Percentiles rank a stretch among this genome's conserved stretches.
Conservation (phyloP, 2,113 vertebrate genomes). For the Pelobates fuscus region DNA sequence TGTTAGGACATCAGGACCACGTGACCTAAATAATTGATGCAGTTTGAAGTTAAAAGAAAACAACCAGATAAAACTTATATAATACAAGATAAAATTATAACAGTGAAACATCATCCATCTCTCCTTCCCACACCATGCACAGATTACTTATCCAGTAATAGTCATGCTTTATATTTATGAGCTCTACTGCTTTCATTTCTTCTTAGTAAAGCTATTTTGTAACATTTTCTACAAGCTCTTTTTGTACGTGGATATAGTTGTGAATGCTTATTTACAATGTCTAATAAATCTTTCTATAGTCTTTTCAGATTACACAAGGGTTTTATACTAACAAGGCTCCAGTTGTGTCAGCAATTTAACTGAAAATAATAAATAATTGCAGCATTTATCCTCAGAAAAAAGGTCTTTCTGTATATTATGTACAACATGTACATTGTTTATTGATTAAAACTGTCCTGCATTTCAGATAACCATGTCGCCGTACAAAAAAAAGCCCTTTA, state of each 20-base stretch:
- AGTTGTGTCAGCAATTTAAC: background rate
- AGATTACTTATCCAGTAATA: too few species aligned
- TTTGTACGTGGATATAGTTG: background rate
- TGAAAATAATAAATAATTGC: too few species aligned
- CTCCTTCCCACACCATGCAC: too few species aligned
- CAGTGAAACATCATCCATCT: too few species aligned
- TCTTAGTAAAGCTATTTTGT: conserved; percentile 11
- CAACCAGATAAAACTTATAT: too few species aligned
- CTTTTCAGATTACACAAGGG: background rate
- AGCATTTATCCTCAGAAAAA: background rate
- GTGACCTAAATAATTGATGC: too few species aligned
- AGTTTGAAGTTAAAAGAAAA: too few species aligned
- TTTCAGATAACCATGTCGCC: conserved; percentile 6
- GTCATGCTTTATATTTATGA: too few species aligned
- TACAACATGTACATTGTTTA: background rate
- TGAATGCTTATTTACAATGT: conserved; percentile 1
- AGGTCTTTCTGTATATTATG: background rate
- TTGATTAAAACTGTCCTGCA: background rate
- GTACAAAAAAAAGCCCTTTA: too few species aligned
- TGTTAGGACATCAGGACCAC: too few species aligned
- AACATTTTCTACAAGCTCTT: conserved; percentile 16
- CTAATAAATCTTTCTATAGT: background rate
- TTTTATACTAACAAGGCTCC: conserved; percentile 1
- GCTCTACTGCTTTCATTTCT: background rate
- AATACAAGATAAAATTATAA: too few species aligned